Evolutionary conservation across 2,888 invertebrate species (phyloP).

Genomic region (Pollenia angustigena): DNA sequence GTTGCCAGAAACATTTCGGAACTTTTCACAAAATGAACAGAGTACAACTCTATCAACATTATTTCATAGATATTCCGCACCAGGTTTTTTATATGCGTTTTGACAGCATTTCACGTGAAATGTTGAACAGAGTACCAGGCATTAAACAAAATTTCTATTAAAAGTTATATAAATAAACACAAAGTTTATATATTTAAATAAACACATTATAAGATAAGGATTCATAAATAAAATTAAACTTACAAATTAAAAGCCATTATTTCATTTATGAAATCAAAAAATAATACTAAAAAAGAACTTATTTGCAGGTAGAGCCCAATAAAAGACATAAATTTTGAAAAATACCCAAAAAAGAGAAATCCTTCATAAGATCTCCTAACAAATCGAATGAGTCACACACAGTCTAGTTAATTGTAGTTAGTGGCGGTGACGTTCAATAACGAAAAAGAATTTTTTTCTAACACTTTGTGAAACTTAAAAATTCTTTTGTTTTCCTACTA

Average conservation of each 20-base stretch:
- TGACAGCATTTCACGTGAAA: too few species aligned
- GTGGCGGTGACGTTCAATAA: not conserved
- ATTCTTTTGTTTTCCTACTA: conserved; percentile 39
- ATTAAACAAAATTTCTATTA: too few species aligned
- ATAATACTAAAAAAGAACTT: not conserved
- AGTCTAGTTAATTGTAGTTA: conserved; percentile 8
- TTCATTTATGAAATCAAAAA: not conserved
- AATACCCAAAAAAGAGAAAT: conserved; percentile 31
- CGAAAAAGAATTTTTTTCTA: conserved; percentile 15
- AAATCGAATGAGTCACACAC: conserved; percentile 31
- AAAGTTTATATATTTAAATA: too few species aligned
- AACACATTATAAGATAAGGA: too few species aligned
- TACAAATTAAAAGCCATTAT: not conserved
- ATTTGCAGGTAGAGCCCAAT: conserved; percentile 8
- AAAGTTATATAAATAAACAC: too few species aligned
- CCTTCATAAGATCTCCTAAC: not conserved
- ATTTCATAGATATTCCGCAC: too few species aligned
- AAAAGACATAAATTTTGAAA: conserved; percentile 3
- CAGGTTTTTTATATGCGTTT: too few species aligned
- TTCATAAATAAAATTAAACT: not conserved
- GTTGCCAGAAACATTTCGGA: too few species aligned
- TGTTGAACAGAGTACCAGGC: too few species aligned
- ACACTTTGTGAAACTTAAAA: conserved; percentile 18
- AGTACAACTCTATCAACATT: too few species aligned
- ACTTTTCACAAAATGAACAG: too few species aligned